These are phyloP conservation scores for Eumeta japonica DNA, from an alignment of 1,140 invertebrate genomes.

Conservation along the genomic window DNA sequence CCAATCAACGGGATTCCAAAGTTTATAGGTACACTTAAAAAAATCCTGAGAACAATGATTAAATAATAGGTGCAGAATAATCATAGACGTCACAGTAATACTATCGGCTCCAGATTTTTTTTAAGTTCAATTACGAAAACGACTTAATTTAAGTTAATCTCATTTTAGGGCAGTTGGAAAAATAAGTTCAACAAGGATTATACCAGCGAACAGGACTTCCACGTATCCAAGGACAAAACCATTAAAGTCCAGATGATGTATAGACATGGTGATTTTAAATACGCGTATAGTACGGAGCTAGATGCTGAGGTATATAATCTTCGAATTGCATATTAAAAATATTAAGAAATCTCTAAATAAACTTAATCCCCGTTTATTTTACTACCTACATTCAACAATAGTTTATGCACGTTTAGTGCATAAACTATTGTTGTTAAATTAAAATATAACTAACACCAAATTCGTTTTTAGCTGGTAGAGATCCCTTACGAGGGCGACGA, in stretches of 20 bases:
- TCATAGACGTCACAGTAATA: too few species aligned
- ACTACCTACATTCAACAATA: too few species aligned
- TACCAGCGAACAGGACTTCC: slow-evolving; percentile 28
- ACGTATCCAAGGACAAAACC: slow-evolving; percentile 25
- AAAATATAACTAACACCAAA: not conserved
- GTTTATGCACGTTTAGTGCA: too few species aligned
- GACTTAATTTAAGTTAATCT: too few species aligned
- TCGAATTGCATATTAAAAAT: not conserved
- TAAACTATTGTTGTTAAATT: not conserved
- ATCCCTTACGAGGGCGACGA: slow-evolving; percentile 32
- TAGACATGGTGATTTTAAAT: slow-evolving; percentile 21
- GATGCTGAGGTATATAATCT: slow-evolving; percentile 27
- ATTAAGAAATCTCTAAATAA: not conserved
- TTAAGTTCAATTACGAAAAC: too few species aligned
- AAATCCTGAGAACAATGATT: too few species aligned
- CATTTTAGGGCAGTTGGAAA: slow-evolving; percentile 35
- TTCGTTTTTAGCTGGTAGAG: slow-evolving; percentile 30
- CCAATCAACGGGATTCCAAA: too few species aligned
- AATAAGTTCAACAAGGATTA: slow-evolving; percentile 17
- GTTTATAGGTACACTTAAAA: too few species aligned
- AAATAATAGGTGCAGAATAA: too few species aligned
- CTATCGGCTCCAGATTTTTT: too few species aligned
- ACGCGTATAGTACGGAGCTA: slow-evolving; percentile 26
- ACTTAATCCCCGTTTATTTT: too few species aligned
- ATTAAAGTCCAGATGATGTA: slow-evolving; percentile 33